Base-by-base conservation (phyloP, 2,797 vertebrate species). In the Eulemur mongoz region DNA sequence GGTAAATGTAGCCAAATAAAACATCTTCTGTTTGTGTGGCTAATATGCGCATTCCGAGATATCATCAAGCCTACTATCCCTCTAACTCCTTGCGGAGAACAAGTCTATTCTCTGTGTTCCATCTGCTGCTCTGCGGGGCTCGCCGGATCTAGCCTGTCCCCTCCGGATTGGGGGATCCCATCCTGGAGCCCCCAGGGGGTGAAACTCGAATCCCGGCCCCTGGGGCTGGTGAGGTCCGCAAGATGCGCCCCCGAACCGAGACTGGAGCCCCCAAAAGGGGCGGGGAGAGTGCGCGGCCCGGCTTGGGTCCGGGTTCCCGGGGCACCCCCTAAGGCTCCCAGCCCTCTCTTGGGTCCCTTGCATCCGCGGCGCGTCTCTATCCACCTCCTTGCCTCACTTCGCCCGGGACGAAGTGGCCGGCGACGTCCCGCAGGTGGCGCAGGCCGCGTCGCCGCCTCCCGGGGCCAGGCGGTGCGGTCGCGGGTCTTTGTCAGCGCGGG, bases 341-440 rank as follows among this genome's bases (percentile, higher is more conserved):
- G 5, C 12, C 23, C 70, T 70, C 57, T 84, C 40, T 13, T 1
- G 7, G 2, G 4, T 32, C 22, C 32, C 35, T 32, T 25, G 50
- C 25, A 25, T 12, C 2, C 48, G 5, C 89, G 3, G 27, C 0
- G 22, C 32, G 23, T 22, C 4, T 40, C 17, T 0, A 11, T 59
- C 14, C 22, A 2, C 18, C 23, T 38, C 17, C 25, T 32, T 50
- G 45, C 40, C 67, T 78, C 52, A 1, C 18, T 57, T 32, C 9
- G 7, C 25, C 32, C 0, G 1, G 25, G 79, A 84, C 13, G 1
- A 59, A 38, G 30, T 50, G 65, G 57, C 61, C 1, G 0, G 20
- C 35, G 5, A 72, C 25, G 57, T 81, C 86, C 54, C 1, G 17
- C 40, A 79, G 54, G 65, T 43, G 63, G 63, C 32, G 22, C 81